Evolutionary conservation across 2,888 invertebrate genomes (phyloP).

Genomic region (Tachina grossa): DNA sequence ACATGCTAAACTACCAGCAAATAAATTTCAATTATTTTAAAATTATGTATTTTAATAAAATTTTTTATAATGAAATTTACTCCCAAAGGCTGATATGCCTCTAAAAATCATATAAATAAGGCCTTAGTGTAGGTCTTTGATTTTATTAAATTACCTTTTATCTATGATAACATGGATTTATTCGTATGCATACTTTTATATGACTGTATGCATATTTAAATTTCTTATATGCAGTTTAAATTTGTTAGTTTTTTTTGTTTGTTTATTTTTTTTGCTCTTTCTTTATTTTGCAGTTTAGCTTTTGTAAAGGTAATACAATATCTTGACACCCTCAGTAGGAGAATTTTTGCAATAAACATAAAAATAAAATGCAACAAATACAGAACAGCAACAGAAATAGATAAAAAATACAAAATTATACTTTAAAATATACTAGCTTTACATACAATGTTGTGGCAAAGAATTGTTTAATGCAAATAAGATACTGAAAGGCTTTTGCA

Average conservation of each 20-base stretch:
- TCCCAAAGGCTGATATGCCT: not conserved
- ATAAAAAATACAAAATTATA: slow-evolving; percentile 33
- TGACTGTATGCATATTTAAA: slow-evolving; percentile 46
- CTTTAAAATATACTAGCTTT: too few species aligned
- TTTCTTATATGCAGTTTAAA: slow-evolving; percentile 50
- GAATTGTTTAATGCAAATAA: slow-evolving; percentile 1
- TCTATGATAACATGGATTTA: not conserved
- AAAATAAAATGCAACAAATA: slow-evolving; percentile 40
- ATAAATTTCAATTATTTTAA: too few species aligned
- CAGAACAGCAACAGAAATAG: slow-evolving; percentile 17
- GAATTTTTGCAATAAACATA: slow-evolving; percentile 55
- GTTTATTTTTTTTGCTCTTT: slow-evolving; percentile 4
- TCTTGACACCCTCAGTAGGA: slow-evolving; percentile 68
- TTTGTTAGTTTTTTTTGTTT: slow-evolving; percentile 4
- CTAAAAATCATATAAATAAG: not conserved
- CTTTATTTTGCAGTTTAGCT: slow-evolving; percentile 30
- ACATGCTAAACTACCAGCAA: too few species aligned
- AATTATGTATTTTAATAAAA: too few species aligned
- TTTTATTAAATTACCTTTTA: not conserved
- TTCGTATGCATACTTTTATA: not conserved
- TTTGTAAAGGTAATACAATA: slow-evolving; percentile 68
- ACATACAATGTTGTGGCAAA: slow-evolving; percentile 15
- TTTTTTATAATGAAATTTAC: too few species aligned
- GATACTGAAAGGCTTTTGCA: not conserved
- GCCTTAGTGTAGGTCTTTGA: not conserved